Conservation (phyloP, 2,888 invertebrate genomes). For the Ochropleura leucogaster region DNA sequence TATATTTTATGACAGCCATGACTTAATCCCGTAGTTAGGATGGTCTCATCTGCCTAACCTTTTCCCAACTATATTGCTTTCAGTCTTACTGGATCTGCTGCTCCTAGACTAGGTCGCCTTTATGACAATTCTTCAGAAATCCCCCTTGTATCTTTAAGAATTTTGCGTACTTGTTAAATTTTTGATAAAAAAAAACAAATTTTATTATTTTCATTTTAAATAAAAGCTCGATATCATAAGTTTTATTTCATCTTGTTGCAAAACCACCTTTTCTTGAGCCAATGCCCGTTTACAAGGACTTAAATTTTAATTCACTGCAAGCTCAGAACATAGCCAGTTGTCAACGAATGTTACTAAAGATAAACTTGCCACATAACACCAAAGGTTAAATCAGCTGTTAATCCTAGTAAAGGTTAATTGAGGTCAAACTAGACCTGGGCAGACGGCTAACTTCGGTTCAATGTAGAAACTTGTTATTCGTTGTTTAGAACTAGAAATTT, state of each 20-base stretch:
- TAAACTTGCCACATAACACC: constrained; percentile 3
- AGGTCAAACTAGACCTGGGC: constrained; percentile 28
- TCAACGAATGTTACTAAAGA: constrained; percentile 3
- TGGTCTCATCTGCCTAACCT: no score
- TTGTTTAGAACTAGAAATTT: constrained; percentile 4
- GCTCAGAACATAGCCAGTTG: background rate
- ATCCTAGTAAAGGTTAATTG: constrained; percentile 47
- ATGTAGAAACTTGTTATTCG: constrained; percentile 19
- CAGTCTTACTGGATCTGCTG: no score
- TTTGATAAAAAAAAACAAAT: no score
- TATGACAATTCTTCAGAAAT: no score
- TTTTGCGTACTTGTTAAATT: no score
- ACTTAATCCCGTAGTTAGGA: no score
- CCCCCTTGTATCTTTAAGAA: no score
- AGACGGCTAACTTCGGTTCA: constrained; percentile 12
- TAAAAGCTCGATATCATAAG: no score
- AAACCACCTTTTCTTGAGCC: background rate
- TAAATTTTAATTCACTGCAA: background rate
- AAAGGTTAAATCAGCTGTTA: constrained; percentile 27
- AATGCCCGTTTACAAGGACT: background rate
- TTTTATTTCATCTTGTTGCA: background rate
- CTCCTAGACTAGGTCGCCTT: no score
- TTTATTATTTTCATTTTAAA: no score
- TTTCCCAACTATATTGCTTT: no score
- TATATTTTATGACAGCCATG: no score